These are phyloP conservation scores for Lithobates pipiens DNA, from an alignment of 2,797 vertebrate species.

Conservation along the genomic window DNA sequence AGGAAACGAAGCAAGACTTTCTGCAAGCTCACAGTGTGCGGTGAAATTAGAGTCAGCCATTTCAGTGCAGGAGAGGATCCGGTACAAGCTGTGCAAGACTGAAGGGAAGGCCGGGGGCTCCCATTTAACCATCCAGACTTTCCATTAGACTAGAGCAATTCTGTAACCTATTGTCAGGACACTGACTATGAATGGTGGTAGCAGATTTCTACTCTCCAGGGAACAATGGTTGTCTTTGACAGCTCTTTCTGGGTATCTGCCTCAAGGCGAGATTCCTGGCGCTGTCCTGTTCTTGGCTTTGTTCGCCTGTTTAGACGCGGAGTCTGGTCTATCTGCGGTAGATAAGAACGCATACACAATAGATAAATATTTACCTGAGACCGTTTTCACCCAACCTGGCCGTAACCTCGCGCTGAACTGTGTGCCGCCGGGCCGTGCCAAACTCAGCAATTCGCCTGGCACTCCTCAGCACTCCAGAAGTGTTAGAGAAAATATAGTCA, in stretches of 20 bases:
- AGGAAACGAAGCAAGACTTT: no score
- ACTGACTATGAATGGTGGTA: no score
- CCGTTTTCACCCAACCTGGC: conserved; percentile 21
- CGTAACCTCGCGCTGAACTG: conserved; percentile 30
- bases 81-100: no score
- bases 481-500: neutral
- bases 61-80: no score
- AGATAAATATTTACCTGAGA: conserved; percentile 45
- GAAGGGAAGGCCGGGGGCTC: no score
- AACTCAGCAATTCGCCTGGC: conserved; percentile 9
- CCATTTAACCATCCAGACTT: no score
- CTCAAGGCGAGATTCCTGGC: neutral
- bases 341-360: conserved; percentile 5
- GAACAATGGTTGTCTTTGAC: conserved; percentile 44
- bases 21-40: no score
- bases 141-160: no score
- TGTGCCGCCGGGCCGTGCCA: conserved; percentile 11
- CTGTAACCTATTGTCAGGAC: no score
- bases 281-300: conserved; percentile 28
- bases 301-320: conserved; percentile 16
- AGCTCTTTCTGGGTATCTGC: neutral
- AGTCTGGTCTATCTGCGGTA: conserved; percentile 33
- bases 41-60: no score
- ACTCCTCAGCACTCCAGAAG: conserved; percentile 8
- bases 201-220: neutral